Evolutionary conservation across 2,888 invertebrate species (phyloP).

Genomic region (Eristalinus sepulchralis): DNA sequence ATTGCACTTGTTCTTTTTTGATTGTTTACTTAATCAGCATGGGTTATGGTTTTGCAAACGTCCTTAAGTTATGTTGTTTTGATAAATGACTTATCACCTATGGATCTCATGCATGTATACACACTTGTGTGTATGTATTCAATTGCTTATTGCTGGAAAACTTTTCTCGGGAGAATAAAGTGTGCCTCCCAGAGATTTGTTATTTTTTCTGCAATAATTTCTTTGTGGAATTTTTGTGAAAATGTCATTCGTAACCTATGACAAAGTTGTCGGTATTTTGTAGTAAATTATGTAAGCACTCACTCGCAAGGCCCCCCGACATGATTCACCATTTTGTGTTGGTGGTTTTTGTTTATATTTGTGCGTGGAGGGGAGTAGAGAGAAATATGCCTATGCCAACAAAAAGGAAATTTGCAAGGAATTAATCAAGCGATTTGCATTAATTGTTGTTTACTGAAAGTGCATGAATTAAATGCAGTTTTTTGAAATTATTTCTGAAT

Average conservation of each 20-base stretch:
- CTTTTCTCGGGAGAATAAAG: background rate
- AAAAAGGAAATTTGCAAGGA: background rate
- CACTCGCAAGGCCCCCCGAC: constrained; percentile 2
- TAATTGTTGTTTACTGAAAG: background rate
- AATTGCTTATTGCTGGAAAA: background rate
- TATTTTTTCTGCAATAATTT: background rate
- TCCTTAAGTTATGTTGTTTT: background rate
- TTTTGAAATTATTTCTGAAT: background rate
- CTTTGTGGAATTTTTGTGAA: background rate
- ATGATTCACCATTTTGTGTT: constrained; percentile 33
- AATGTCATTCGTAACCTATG: background rate
- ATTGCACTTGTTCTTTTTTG: constrained; percentile 1
- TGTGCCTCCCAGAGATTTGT: background rate
- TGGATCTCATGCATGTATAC: background rate
- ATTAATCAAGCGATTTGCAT: background rate
- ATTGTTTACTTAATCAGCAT: background rate
- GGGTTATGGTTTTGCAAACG: background rate
- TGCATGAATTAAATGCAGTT: background rate
- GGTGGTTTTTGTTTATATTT: background rate
- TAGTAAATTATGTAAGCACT: constrained; percentile 22
- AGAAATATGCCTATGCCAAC: background rate
- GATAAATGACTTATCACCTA: background rate
- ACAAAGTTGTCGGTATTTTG: background rate
- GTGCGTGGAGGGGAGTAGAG: background rate
- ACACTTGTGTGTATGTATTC: background rate